Conservation (phyloP, 2,797 vertebrate species). For the Clamator glandarius region DNA sequence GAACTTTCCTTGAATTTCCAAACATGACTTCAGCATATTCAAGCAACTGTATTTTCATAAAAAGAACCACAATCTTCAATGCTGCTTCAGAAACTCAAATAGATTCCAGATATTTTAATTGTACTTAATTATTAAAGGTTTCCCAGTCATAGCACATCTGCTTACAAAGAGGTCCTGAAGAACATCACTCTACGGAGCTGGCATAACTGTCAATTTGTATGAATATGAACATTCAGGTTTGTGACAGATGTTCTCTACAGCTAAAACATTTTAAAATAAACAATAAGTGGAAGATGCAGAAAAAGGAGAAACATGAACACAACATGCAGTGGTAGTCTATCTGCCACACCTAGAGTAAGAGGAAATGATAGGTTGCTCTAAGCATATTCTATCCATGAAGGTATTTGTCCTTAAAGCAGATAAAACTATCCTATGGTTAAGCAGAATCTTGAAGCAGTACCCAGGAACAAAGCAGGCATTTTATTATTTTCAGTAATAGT, state of each 20-base stretch:
- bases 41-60: slow-evolving; percentile 23
- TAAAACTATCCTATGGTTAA: background rate
- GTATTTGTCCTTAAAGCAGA: slow-evolving; percentile 44
- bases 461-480: slow-evolving; percentile 14
- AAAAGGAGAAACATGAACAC: slow-evolving; percentile 13
- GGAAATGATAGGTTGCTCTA: slow-evolving; percentile 28
- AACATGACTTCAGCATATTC: background rate
- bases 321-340: background rate
- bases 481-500: background rate
- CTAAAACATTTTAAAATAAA: slow-evolving; percentile 35
- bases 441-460: slow-evolving; percentile 18
- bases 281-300: background rate
- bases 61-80: background rate
- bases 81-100: slow-evolving; percentile 24
- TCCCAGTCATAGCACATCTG: slow-evolving; percentile 51
- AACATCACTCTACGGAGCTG: slow-evolving; percentile 26
- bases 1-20: background rate
- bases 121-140: background rate
- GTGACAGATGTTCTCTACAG: slow-evolving; percentile 60
- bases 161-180: slow-evolving; percentile 29
- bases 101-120: slow-evolving; percentile 40
- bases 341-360: background rate
- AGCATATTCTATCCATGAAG: background rate
- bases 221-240: slow-evolving; percentile 30
- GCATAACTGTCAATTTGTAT: slow-evolving; percentile 34